Conservation (phyloP, 2,113 vertebrate species). For the Danionella cerebrum region DNA sequence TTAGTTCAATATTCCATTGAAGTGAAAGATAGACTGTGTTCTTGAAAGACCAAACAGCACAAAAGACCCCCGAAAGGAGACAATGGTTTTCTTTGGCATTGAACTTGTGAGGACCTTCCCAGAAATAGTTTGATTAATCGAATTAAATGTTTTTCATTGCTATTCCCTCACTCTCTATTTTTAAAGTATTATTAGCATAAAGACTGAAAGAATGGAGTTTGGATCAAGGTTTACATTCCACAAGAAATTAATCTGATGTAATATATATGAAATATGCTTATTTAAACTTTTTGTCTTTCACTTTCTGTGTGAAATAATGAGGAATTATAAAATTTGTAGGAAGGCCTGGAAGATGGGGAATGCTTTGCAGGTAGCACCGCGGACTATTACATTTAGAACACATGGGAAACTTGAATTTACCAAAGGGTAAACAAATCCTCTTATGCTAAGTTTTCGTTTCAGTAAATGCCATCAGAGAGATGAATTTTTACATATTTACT, state of each 20-base stretch:
- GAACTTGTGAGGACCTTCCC: slow-evolving; percentile 6
- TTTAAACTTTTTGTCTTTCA: not conserved
- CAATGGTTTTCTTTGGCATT: slow-evolving; percentile 34
- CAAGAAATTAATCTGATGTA: slow-evolving; percentile 14
- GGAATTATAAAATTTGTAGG: no score
- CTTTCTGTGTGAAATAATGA: not conserved
- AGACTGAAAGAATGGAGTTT: slow-evolving; percentile 12
- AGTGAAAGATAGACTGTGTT: not conserved
- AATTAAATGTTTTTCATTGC: slow-evolving; percentile 23
- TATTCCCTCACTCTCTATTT: slow-evolving; percentile 8
- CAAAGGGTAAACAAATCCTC: not conserved
- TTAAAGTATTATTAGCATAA: slow-evolving; percentile 18
- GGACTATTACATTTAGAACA: no score
- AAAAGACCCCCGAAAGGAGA: slow-evolving; percentile 9
- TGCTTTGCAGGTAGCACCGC: not conserved
- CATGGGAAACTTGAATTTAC: no score
- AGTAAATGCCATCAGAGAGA: no score
- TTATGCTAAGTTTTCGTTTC: no score
- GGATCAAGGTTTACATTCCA: not conserved
- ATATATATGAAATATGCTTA: slow-evolving; percentile 10
- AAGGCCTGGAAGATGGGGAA: no score
- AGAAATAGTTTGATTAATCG: slow-evolving; percentile 33
- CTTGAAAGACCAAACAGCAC: not conserved
- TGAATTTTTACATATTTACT: no score
- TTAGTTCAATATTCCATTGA: not conserved